Evolutionary conservation across 2,797 vertebrate species (phyloP), one percentile per base, ranked within the genome.

Genomic region (Centroberyx gerrardi): DNA sequence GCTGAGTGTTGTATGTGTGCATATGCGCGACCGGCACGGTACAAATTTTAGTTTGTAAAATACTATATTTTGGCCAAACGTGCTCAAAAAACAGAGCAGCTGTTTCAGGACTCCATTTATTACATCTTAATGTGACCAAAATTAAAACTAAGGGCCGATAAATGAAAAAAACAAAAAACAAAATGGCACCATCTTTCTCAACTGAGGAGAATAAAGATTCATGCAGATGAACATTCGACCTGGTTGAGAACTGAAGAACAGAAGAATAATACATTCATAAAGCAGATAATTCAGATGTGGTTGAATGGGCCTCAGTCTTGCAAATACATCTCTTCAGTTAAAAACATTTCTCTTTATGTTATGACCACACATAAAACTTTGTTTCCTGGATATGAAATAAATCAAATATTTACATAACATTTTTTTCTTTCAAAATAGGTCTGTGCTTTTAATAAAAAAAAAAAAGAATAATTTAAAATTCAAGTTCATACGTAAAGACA

Each of bases 381-480:
- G 71, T 89, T 89, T 91, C 87, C 83, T 90, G 86, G 85, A 92
- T 91, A 93, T 91, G 93, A 94, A 95, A 94, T 90, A 90, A 93
- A 92, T 93, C 87, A 90, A 93, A 91, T 91, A 93, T 94, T 92
- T 90, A 94, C 91, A 94, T 87, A 88, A 90, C 71, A 72, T 87
- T 86, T 85, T 85, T 40, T 48, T 51, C 83, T 90, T 83, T 91
- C 81, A 93, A 94, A 94, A 93, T 92, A 93, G 86, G 85, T 89
- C 90, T 96, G 95, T 95, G 94, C 95, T 96, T 95, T 93, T 85
- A 93, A 92, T 92, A 56, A 83, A 88, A 89, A 87, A 89, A 82
- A 71, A 83, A 69, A 38, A 78, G 51, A 93, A 95, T 95, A 95
- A 95, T 94, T 95, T 94, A 95, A 94, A 95, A 94, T 96, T 96